Evolutionary conservation across 2,113 vertebrate species (phyloP), one percentile per base, ranked within the genome.

Genomic region (Chaetodon trifascialis): DNA sequence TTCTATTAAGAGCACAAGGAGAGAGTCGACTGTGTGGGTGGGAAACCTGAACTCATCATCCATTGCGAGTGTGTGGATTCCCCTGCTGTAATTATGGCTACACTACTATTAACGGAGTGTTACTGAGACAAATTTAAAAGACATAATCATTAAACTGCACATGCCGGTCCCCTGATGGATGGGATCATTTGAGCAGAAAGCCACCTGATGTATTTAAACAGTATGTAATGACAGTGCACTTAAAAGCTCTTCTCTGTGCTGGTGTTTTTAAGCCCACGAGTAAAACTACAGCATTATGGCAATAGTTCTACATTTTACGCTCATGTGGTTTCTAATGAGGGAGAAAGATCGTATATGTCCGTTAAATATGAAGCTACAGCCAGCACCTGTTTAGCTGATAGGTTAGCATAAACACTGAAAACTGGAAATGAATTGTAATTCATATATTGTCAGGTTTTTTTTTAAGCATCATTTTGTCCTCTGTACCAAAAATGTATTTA

Each of bases 81-180:
- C 42, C 66, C 76, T 74, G 63, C 40, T 65, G 86, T 79, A 30
- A 30, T 30, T 67, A 73, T 67, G 49, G 78, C 82, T 69, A 51
- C 55, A 47, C 3, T 36, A 51, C 73, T 19, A 81, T 88, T 85
- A 87, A 80, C 62, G 25, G 38, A 0, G 75, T 79, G 47, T 78
- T 60, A 71, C 72, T 44, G 82, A 82, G 82, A 78, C 63, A 60
- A 68, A 88, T 93, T 89, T 87, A 89, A 83, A 84, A 89, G 84
- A 56, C 79, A 90, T 78, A 46, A 80, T 88, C 83, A 86, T 91
- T 88, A 70, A 68, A 69, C 15, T 52, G 56, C 63, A 38, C 38
- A 75, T 71, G 71, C 40, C 64, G 55, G 25, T 67, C 36, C 58
- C 68, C 69, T 86, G 69, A 80, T 71, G 63, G 88, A 86, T 80